These are phyloP conservation scores for Phaethornis superciliosus DNA, from an alignment of 2,113 vertebrate genomes.

Conservation along the genomic window DNA sequence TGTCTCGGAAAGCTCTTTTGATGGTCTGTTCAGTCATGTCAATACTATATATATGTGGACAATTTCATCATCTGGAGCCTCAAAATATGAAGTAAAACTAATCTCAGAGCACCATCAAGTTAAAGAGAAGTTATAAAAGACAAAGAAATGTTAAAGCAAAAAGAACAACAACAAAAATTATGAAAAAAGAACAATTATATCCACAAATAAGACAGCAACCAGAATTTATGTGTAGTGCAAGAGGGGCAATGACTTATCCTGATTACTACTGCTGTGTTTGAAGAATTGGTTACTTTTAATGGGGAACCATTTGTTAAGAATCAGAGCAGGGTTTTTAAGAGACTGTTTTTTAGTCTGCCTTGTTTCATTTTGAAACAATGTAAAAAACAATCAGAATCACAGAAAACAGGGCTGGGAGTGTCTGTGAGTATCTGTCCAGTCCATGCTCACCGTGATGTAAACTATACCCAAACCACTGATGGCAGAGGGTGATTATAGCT, in stretches of 20 bases:
- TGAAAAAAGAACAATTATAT: neutral
- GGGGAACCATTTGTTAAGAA: neutral
- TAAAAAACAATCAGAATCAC: neutral
- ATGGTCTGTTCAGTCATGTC: neutral
- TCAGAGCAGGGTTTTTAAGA: neutral
- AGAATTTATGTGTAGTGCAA: neutral
- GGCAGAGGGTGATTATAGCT: neutral
- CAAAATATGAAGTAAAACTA: neutral
- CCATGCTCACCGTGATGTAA: neutral
- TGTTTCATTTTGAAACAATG: neutral
- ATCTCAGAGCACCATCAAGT: neutral
- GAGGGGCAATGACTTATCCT: neutral
- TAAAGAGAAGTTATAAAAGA: neutral
- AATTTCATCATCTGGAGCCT: neutral
- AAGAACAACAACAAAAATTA: neutral
- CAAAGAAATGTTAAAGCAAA: neutral
- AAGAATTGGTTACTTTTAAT: neutral
- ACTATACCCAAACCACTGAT: neutral
- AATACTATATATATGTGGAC: neutral
- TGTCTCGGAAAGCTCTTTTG: neutral
- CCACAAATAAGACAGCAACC: neutral
- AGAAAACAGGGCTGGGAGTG: neutral
- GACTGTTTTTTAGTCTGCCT: neutral
- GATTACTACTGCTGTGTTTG: neutral
- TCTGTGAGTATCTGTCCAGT: neutral